Evolutionary conservation across 2,888 invertebrate species (phyloP), one percentile per base, ranked within the genome.

Genomic region (Tupiocoris notatus): DNA sequence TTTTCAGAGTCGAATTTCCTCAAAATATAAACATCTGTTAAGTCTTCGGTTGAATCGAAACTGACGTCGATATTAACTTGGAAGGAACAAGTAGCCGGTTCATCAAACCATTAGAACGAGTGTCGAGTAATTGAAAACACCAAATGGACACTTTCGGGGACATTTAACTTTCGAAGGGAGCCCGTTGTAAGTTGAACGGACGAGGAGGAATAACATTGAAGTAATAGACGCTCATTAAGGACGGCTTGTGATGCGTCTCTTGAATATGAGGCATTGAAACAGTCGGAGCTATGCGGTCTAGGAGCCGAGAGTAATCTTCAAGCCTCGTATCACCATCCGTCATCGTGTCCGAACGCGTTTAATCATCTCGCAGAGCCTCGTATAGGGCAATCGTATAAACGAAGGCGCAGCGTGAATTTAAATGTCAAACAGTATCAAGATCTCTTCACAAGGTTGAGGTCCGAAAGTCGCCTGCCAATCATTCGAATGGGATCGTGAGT

Each of bases 61-160:
- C n/a, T n/a, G n/a, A n/a, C n/a, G n/a, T n/a, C n/a, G n/a, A n/a
- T n/a, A n/a, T n/a, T n/a, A n/a, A n/a, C n/a, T n/a, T n/a, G n/a
- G n/a, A n/a, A n/a, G n/a, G 39, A 73, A 73, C 73, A 62, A 73
- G 73, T 24, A 73, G 73, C 63, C 73, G 73, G 73, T 73, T 73
- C 73, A 73, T 73, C 73, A 73, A 73, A 73, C 61, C 63, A 73
- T 73, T 73, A 73, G 73, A 62, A 7, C 61, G 62, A 73, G 73
- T 73, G 73, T 73, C 62, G 39, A 39, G 25, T 73, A 73, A 73
- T 73, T 73, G 73, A 73, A 62, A 62, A 39, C 73, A 54, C 73
- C 61, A 73, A 73, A 61, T 25, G 62, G 21, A 62, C 39, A 62
- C 61, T 73, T 73, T 73, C 73, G 54, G 61, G 70, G 58, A 54